Conservation (phyloP, 2,888 invertebrate genomes). For the Maniola hyperantus region DNA sequence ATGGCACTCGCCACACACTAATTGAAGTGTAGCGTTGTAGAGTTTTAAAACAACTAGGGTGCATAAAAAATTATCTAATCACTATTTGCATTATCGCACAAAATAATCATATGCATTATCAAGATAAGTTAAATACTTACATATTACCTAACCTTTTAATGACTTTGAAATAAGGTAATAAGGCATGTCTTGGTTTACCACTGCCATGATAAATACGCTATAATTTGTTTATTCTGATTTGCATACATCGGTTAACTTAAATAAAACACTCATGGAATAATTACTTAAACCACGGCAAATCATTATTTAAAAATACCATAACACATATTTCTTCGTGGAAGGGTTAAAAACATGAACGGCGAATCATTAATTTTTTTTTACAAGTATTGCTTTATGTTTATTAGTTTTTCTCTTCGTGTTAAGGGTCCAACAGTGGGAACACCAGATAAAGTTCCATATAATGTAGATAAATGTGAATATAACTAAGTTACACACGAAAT, state of each 20-base stretch:
- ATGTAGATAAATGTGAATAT: slow-evolving; percentile 82
- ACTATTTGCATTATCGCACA: neutral
- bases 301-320: neutral
- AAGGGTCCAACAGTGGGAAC: slow-evolving; percentile 63
- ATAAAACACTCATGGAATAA: neutral
- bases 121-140: neutral
- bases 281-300: slow-evolving; percentile 1
- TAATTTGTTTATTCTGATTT: slow-evolving; percentile 6
- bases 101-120: neutral
- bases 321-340: slow-evolving; percentile 31
- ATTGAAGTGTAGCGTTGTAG: neutral
- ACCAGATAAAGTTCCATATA: slow-evolving; percentile 78
- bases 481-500: slow-evolving; percentile 77
- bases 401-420: slow-evolving; percentile 55
- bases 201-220: neutral
- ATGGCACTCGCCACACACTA: too few relatives aligned
- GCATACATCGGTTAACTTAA: neutral
- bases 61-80: neutral
- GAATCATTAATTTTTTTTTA: slow-evolving; percentile 57
- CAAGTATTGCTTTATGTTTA: slow-evolving; percentile 46
- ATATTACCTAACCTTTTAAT: neutral
- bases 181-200: slow-evolving; percentile 8
- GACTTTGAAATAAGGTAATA: slow-evolving; percentile 6
- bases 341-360: slow-evolving; percentile 42
- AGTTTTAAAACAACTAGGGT: neutral